phyloP scores from a whole-genome alignment of 2,113 vertebrate species.

The Poecile atricapillus region DNA sequence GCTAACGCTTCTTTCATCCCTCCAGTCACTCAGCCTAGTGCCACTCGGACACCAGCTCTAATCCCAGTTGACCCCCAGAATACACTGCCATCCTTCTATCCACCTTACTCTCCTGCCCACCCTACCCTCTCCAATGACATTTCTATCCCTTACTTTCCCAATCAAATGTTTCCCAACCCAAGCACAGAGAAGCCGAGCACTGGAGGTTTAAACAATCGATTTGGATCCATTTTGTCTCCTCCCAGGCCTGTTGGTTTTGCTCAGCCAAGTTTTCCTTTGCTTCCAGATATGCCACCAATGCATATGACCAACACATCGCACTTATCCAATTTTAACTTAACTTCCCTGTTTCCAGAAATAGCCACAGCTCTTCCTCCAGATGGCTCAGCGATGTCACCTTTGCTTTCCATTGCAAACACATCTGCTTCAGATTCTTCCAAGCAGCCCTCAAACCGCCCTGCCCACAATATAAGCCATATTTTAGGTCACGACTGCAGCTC shows the following conservation, averaged over 20 bases:
- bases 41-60: conserved; percentile 88
- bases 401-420: conserved; percentile 92
- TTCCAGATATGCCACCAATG: conserved; percentile 95
- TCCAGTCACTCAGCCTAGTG: conserved; percentile 87
- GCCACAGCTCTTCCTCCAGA: conserved; percentile 92
- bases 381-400: conserved; percentile 93
- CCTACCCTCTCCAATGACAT: conserved; percentile 94
- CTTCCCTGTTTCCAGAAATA: conserved; percentile 96
- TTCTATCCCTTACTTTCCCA: conserved; percentile 94
- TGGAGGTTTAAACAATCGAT: conserved; percentile 90
- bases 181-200: conserved; percentile 86
- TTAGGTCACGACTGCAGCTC: conserved; percentile 97
- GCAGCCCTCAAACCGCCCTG: conserved; percentile 92
- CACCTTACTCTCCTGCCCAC: conserved; percentile 95
- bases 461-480: conserved; percentile 99
- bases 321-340: conserved; percentile 96
- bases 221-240: conserved; percentile 97
- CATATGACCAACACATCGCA: conserved; percentile 92
- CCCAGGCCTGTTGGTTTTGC: conserved; percentile 94
- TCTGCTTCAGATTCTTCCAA: conserved; percentile 92
- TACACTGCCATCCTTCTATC: conserved; percentile 92
- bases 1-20: conserved; percentile 94
- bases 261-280: conserved; percentile 92
- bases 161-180: conserved; percentile 97
- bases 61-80: conserved; percentile 95